These are phyloP conservation scores for Acipenser oxyrinchus DNA, from an alignment of 2,797 vertebrate genomes.

Conservation along the genomic window DNA sequence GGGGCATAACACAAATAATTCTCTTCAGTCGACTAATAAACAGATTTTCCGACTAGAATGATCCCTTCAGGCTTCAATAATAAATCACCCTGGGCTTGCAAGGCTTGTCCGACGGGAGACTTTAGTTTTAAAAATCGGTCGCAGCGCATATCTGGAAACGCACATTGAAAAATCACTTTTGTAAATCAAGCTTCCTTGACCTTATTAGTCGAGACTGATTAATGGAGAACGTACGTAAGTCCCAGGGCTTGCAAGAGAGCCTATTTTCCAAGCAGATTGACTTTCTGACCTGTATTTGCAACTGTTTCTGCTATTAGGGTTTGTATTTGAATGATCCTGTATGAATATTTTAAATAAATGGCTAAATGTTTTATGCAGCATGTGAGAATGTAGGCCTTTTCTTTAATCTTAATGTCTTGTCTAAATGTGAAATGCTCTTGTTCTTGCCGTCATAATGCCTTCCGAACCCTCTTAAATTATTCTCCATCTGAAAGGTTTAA, in stretches of 20 bases:
- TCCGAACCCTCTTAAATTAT: conserved; percentile 25
- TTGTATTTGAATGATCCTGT: conserved; percentile 7
- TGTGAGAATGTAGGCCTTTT: conserved; percentile 11
- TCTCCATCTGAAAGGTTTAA: conserved; percentile 22
- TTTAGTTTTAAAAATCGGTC: not conserved
- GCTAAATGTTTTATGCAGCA: conserved; percentile 17
- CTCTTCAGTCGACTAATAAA: not conserved
- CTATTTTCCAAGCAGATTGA: not conserved
- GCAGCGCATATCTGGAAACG: not conserved
- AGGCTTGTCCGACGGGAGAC: conserved; percentile 34
- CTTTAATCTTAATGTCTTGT: conserved; percentile 2
- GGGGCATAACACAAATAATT: not conserved
- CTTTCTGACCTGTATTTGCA: conserved; percentile 19
- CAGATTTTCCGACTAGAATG: not conserved
- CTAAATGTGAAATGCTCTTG: conserved; percentile 9
- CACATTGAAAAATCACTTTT: not conserved
- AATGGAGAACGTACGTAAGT: not conserved
- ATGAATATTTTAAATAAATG: conserved; percentile 28
- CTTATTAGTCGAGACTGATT: not conserved
- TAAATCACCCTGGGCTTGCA: not conserved
- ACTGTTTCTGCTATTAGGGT: conserved; percentile 20
- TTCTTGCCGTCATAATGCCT: conserved; percentile 14
- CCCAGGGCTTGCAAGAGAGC: no score
- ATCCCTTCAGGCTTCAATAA: not conserved
- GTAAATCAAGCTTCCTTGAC: not conserved